Evolutionary conservation across 2,797 vertebrate genomes (phyloP), one percentile per base, ranked within the genome.

Genomic region (Meda fulgida): DNA sequence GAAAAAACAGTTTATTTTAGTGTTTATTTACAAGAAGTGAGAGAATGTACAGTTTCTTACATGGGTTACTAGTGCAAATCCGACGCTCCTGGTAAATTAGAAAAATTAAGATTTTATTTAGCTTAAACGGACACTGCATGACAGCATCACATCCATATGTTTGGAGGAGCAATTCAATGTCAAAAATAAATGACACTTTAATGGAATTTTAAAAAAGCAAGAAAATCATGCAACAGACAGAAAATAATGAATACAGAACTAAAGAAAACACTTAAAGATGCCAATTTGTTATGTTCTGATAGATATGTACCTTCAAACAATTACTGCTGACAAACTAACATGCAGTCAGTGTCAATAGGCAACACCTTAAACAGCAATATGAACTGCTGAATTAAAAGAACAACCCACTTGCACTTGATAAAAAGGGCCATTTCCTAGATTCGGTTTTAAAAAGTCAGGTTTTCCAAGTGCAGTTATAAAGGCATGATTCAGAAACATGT

Each of bases 1-100:
- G 48, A 80, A 81, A 78, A 78, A 70, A 34, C 16, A 31, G 38
- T 31, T 85, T 92, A 93, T 94, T 95, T 93, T 92, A 90, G 91
- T 91, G 77, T 96, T 97, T 98, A 99, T 99, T 98, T 99, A 99
- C 99, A 99, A 96, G 96, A 94, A 89, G 95, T 94, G 95, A 96
- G 94, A 97, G 96, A 98, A 98, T 97, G 97, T 98, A 97, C 97
- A 98, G 93, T 97, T 97, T 96, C 96, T 98, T 98, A 98, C 97
- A 97, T 96, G 96, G 97, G 96, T 97, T 97, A 97, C 97, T 96
- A 97, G 95, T 97, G 96, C 95, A 97, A 97, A 96, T 96, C 95
- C 92, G 92, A 94, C 93, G 91, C 90, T 91, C 90, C 90, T 88
- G 81, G 72, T 86, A 86, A 70, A 88, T 89, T 76, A 82, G 78